Evolutionary conservation across 2,888 invertebrate species (phyloP).

Genomic region (Neria commutata): DNA sequence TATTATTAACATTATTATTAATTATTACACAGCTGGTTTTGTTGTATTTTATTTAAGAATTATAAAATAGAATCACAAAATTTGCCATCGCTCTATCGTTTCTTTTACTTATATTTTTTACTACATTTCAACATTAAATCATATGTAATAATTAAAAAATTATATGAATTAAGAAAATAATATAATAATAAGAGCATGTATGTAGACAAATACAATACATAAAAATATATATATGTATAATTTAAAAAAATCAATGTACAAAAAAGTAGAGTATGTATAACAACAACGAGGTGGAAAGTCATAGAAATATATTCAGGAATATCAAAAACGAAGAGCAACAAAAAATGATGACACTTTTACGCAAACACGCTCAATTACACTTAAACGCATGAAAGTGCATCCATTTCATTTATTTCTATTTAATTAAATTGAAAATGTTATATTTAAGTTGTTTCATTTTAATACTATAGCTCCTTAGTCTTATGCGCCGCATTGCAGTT

Average conservation of each 20-base stretch:
- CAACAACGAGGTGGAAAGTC: not conserved
- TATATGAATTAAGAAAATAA: too few species aligned
- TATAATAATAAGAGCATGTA: too few species aligned
- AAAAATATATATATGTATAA: not conserved
- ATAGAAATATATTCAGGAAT: not conserved
- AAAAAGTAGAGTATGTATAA: too few species aligned
- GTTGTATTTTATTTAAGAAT: conserved; percentile 28
- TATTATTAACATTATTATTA: conserved; percentile 5
- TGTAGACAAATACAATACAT: not conserved
- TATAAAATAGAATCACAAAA: conserved; percentile 25
- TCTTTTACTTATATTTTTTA: too few species aligned
- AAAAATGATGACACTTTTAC: too few species aligned
- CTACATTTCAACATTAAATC: not conserved
- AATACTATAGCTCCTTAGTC: conserved; percentile 1
- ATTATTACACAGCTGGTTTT: conserved; percentile 17
- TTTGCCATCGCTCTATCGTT: conserved; percentile 7
- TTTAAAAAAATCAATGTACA: not conserved
- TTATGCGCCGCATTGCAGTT: not conserved
- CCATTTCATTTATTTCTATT: too few species aligned
- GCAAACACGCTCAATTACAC: too few species aligned
- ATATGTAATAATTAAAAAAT: not conserved
- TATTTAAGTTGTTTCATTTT: not conserved
- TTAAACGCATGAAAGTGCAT: too few species aligned
- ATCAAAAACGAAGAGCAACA: too few species aligned
- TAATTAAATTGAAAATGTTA: not conserved